Base-by-base conservation (phyloP, 2,113 vertebrate genomes). In the Silurus glanis region DNA sequence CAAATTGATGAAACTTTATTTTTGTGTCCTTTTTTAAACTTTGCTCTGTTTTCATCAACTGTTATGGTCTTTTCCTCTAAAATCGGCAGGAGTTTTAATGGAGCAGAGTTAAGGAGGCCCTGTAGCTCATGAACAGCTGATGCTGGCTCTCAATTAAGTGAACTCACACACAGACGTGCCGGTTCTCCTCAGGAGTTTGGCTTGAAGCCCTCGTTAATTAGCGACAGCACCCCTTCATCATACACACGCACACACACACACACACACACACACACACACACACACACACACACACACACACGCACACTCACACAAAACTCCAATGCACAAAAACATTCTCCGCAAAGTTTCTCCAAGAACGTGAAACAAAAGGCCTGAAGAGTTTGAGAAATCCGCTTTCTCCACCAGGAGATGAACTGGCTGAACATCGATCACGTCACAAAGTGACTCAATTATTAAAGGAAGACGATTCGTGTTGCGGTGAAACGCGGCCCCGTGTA, bases 91-190 rank as follows among this genome's bases (percentile, higher is more conserved):
- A 23, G 58, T 71, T 51, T 85, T 72, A 85, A 75, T 37, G 82
- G 72, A 90, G 89, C 90, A 88, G 92, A 91, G 93, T 93, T 93
- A 93, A 91, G 82, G 89, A 91, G 89, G 80, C 91, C 91, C 83
- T 87, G 93, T 89, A 87, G 85, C 89, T 76, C 74, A 69, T 84
- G 89, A 93, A 87, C 86, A 88, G 91, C 87, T 92, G 91, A 92
- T 90, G 91, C 85, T 75, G 81, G 71, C 83, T 87, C 88, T 86
- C 92, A 87, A 91, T 91, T 89, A 91, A 91, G 89, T 28, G 58
- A 91, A 88, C 84, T 59, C 78, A 47, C 56, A 80, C 78, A 80
- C 58, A 61, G 78, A 91, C 92, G 91, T 87, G 89, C 87, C 75
- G 79, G 87, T 84, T 83, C 56, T 78, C 85, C 89, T 92, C 89